Evolutionary conservation across 1,140 invertebrate genomes (phyloP).

Genomic region (Scaptomyza pallida): DNA sequence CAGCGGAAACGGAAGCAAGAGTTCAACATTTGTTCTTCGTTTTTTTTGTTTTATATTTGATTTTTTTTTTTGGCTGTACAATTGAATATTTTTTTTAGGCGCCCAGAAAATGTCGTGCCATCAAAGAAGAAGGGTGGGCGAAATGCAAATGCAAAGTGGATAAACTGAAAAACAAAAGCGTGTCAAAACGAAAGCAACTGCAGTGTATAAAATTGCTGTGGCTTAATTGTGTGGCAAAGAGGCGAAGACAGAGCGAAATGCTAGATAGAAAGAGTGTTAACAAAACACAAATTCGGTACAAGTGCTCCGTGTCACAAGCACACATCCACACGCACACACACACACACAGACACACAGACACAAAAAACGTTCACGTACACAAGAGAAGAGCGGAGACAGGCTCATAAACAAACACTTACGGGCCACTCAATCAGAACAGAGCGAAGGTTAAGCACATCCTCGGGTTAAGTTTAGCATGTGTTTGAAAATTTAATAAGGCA

Average conservation of each 20-base stretch:
- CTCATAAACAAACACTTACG: constrained; percentile 74
- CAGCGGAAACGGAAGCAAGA: constrained; percentile 83
- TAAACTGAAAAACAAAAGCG: constrained; percentile 46
- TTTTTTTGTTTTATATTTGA: constrained; percentile 36
- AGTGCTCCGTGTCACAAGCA: background rate
- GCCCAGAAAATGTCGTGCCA: background rate
- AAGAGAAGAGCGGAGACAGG: constrained; percentile 13
- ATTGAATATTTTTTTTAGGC: constrained; percentile 39
- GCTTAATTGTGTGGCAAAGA: constrained; percentile 55
- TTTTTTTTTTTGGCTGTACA: constrained; percentile 19
- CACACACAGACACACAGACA: constrained; percentile 20
- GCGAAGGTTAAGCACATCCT: constrained; percentile 79
- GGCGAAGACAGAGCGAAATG: constrained; percentile 39
- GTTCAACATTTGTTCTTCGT: constrained; percentile 54
- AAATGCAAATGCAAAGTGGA: constrained; percentile 42
- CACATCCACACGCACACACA: constrained; percentile 7
- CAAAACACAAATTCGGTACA: constrained; percentile 9
- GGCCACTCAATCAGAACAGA: constrained; percentile 79
- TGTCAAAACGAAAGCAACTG: constrained; percentile 48
- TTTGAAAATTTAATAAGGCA: constrained; percentile 81
- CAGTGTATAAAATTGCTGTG: constrained; percentile 39
- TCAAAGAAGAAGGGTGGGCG: background rate
- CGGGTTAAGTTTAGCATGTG: constrained; percentile 80
- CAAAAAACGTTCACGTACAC: no score
- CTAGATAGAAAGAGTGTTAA: constrained; percentile 18